Evolutionary conservation across 2,888 invertebrate species (phyloP), one percentile per base, ranked within the genome.

Genomic region (Cephus runcator): DNA sequence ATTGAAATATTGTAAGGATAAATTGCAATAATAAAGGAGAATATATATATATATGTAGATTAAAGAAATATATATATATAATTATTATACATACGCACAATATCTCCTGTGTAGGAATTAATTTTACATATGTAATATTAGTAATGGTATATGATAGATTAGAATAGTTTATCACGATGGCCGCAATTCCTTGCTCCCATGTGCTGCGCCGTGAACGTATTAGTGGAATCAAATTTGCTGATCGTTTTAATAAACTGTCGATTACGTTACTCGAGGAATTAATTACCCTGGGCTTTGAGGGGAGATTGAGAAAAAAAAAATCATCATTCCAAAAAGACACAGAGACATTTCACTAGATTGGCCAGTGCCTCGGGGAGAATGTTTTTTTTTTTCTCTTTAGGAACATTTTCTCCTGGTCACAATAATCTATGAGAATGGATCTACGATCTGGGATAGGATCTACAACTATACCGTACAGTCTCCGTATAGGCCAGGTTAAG

Each of bases 1-100:
- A 73, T 69, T 56, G 34, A 75, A 30, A 77, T 35, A 34, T 74
- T 77, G 77, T 77, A 77, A 77, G 69, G 75, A 77, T 77, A 77
- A 75, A 77, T 75, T 75, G 56, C 56, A 56, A 56, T 56, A 56
- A 56, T 56, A 56, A 56, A 56, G 9, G 56, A 56, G 56, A 56
- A 56, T 56, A 56, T 56, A 56, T 40, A 36, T 36, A 40, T 56
- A 35, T 35, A 35, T 35, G 23, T 56, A 56, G 56, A 56, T 23
- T 56, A 56, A 56, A 56, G 23, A 56, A 56, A 56, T 56, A 56
- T 56, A 56, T 56, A 56, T 56, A 56, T 56, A 56, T 56, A 56
- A 23, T 56, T 56, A 56, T 56, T 56, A 56, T 23, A 56, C 9
- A 23, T 56, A 56, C 56, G 56, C 15, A 56, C 56, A 56, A 56